Evolutionary conservation across 2,888 invertebrate species (phyloP).

Genomic region (Dynastes grantii): DNA sequence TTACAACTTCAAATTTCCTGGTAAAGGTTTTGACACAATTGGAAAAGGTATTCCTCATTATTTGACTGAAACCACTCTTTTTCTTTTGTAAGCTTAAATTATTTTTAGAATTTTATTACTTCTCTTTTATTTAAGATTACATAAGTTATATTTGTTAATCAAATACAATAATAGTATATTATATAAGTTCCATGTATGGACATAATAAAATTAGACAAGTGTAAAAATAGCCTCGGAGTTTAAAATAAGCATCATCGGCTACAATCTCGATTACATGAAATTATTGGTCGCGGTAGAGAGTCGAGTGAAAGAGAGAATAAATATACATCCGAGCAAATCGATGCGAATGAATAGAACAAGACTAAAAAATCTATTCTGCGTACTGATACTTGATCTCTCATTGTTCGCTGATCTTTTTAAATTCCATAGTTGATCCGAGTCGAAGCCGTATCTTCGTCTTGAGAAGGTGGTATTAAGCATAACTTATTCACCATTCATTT

Average conservation of each 20-base stretch:
- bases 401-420: constrained; percentile 8
- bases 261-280: background rate
- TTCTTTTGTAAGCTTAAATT: no score
- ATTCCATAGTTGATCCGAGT: background rate
- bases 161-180: background rate
- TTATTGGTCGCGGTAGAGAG: background rate
- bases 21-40: no score
- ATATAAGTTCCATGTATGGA: background rate
- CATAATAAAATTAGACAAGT: background rate
- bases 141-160: background rate
- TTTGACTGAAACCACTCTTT: no score
- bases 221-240: background rate
- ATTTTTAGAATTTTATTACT: no score
- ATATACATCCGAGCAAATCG: background rate
- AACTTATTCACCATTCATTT: no score
- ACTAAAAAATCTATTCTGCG: background rate
- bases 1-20: no score
- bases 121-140: background rate
- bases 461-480: no score
- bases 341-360: background rate
- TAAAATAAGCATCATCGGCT: background rate
- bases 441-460: no score
- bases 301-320: background rate
- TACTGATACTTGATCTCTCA: background rate
- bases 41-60: no score